Evolutionary conservation across 2,113 vertebrate species (phyloP), one percentile per base, ranked within the genome.

Genomic region (Paradoxurus hermaphroditus): DNA sequence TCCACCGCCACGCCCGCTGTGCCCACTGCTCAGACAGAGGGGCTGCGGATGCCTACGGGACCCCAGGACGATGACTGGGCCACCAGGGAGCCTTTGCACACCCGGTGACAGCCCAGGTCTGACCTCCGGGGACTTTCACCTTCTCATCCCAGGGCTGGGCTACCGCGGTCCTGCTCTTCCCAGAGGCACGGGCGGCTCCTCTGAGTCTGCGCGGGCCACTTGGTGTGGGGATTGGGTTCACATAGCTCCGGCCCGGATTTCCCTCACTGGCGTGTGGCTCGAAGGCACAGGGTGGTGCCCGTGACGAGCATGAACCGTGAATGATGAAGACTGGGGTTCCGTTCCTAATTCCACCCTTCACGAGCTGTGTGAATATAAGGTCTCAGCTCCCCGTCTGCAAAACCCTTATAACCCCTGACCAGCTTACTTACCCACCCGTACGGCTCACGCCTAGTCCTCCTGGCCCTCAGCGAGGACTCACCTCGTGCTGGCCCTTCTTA

Each of bases 1-100:
- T 6, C 85, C 18, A 1, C 46, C 0, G 0, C 15, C 36, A 4
- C 1, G 0, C 9, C 63, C 1, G 0, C 29, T 29, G 36, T 77
- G 23, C 39, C 36, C 5, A 1, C 59, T 25, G 25, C 7, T 3
- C 21, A 4, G 31, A 70, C 1, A 2, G 39, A 46, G 12, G 56
- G 27, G 21, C 31, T 67, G 12, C 8, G 18, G 46, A 7, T 5
- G 3, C 56, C 34, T 1, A 2, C 9, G 13, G 36, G 75, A 13
- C 19, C 73, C 86, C 25, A 31, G 39, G 34, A 21, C 0, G 2
- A 21, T 62, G 62, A 34, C 5, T 65, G 87, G 68, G 68, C 70
- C 25, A 14, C 21, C 31, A 83, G n/a, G 85, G 63, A 34, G 19
- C 11, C 7, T 65, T 19, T 44, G n/a, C 15, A 39, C 12, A 34